Conservation (phyloP, 1,140 invertebrate species). For the Temnothorax longispinosus region DNA sequence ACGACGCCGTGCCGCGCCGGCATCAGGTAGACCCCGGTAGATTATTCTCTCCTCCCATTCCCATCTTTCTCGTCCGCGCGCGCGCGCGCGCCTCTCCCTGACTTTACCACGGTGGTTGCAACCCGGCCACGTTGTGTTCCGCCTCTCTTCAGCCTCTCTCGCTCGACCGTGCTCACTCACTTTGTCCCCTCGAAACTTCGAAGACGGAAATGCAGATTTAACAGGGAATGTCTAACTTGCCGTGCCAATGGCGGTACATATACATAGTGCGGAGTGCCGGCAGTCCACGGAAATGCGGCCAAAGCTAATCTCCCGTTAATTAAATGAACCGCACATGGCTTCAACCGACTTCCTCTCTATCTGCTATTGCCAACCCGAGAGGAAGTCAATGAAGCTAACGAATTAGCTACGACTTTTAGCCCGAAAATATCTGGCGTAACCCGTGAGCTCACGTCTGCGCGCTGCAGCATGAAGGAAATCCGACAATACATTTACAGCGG, state of each 20-base stretch:
- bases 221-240: conserved; percentile 71
- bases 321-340: conserved; percentile 63
- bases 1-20: background rate
- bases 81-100: background rate
- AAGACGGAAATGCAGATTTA: conserved; percentile 77
- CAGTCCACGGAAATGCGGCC: conserved; percentile 67
- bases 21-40: background rate
- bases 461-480: conserved; percentile 4
- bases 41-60: conserved; percentile 42
- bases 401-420: conserved; percentile 36
- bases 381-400: conserved; percentile 48
- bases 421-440: conserved; percentile 43
- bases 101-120: background rate
- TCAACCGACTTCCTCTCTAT: conserved; percentile 4
- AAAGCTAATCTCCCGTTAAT: conserved; percentile 77
- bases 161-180: conserved; percentile 37
- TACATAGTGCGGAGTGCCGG: conserved; percentile 1
- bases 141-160: conserved; percentile 11
- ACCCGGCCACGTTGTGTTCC: conserved; percentile 5
- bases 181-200: conserved; percentile 62
- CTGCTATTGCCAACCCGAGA: background rate
- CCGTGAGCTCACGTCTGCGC: background rate
- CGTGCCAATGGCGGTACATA: conserved; percentile 30
- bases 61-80: background rate
- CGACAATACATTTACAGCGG: conserved; percentile 63